Evolutionary conservation across 1,140 invertebrate genomes (phyloP).

Genomic region (Colletes latitarsis): DNA sequence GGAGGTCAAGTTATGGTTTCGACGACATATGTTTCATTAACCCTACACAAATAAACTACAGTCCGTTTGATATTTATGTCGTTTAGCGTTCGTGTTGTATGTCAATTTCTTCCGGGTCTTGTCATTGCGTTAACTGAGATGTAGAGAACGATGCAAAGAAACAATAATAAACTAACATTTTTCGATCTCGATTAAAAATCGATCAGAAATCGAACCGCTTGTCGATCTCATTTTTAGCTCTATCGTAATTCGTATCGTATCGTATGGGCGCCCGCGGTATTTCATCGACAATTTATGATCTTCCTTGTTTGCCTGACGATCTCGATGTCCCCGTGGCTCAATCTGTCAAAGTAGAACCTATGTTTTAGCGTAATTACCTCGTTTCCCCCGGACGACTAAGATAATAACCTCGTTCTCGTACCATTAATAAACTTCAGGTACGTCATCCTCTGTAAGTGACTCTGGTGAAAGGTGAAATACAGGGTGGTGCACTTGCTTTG

Average conservation of each 20-base stretch:
- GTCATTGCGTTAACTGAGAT: too few relatives aligned
- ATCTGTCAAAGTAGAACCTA: not conserved
- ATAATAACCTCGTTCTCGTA: slow-evolving; percentile 36
- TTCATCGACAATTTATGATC: not conserved
- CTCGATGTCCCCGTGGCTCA: not conserved
- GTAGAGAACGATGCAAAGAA: too few relatives aligned
- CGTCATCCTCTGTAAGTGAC: slow-evolving; percentile 5
- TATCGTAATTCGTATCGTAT: too few relatives aligned
- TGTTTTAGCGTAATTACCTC: slow-evolving; percentile 45
- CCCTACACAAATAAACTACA: not conserved
- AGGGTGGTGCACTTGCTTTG: slow-evolving; percentile 35
- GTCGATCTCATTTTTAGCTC: too few relatives aligned
- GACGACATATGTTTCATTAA: not conserved
- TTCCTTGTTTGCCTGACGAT: not conserved
- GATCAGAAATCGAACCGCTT: too few relatives aligned
- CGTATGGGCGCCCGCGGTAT: too few relatives aligned
- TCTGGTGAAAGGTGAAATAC: not conserved
- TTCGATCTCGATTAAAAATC: too few relatives aligned
- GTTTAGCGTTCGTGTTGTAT: not conserved
- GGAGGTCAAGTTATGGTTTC: slow-evolving; percentile 9
- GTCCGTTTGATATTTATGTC: not conserved
- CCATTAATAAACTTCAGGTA: slow-evolving; percentile 52
- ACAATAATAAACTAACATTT: too few relatives aligned
- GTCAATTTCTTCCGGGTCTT: too few relatives aligned
- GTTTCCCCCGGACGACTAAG: slow-evolving; percentile 19